Conservation (phyloP, 2,113 vertebrate genomes). For the Varanus komodoensis region DNA sequence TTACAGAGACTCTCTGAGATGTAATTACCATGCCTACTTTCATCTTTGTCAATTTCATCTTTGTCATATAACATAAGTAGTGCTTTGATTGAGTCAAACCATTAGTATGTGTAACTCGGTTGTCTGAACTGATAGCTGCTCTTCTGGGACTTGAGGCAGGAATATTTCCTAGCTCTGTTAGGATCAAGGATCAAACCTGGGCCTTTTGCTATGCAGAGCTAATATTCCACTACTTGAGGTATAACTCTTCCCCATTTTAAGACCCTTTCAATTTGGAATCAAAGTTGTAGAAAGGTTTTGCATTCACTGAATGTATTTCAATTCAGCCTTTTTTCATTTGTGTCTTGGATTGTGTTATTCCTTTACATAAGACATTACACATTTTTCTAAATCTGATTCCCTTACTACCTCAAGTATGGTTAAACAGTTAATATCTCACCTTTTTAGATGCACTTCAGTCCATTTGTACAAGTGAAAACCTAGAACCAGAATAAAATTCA, state of each 20-base stretch:
- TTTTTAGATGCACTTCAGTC: background rate
- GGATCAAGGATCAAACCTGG: no score
- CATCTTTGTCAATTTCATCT: background rate
- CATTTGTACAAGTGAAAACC: background rate
- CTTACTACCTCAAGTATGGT: background rate
- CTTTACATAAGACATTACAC: background rate
- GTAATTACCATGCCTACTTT: background rate
- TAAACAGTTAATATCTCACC: background rate
- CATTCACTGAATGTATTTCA: background rate
- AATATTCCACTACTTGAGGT: background rate
- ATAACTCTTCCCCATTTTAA: background rate
- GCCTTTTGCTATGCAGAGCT: background rate
- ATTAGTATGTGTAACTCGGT: background rate
- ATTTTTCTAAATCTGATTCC: background rate
- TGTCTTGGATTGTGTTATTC: background rate
- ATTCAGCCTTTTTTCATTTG: background rate
- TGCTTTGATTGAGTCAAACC: background rate
- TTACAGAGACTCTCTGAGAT: background rate
- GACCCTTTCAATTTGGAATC: background rate
- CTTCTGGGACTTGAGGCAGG: no score
- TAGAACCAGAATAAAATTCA: background rate
- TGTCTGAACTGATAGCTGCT: background rate
- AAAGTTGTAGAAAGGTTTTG: background rate
- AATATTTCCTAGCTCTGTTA: no score
- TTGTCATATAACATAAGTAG: background rate